Percentiles rank a stretch among this genome's conserved stretches.
These are phyloP conservation scores for Leptinotarsa defecta DNA, from an alignment of 1,140 invertebrate species.

Conservation along the genomic window DNA sequence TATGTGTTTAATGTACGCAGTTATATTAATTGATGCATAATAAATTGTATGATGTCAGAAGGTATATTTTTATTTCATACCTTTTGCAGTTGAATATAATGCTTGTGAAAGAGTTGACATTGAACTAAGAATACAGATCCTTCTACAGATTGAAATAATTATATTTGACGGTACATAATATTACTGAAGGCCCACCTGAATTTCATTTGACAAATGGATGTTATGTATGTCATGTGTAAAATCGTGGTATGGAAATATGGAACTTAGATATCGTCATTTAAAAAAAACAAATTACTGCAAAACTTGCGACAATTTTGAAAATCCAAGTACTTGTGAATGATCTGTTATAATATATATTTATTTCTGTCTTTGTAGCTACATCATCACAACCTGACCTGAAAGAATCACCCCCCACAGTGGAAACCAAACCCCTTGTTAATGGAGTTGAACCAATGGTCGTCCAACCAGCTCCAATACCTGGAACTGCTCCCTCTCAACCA, in stretches of 20 bases:
- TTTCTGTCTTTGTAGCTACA: not conserved
- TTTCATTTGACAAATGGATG: no score
- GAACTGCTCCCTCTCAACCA: constrained; percentile 47
- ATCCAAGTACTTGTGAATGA: not conserved
- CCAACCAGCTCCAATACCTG: constrained; percentile 51
- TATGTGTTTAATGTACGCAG: no score
- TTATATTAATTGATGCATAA: no score
- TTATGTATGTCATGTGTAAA: not conserved
- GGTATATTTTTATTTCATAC: no score
- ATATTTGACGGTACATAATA: no score
- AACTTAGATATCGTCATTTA: constrained; percentile 1
- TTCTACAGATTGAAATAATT: no score
- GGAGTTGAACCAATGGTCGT: constrained; percentile 32
- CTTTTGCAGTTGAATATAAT: no score
- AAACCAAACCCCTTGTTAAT: constrained; percentile 32
- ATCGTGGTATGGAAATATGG: not conserved
- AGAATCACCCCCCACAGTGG: constrained; percentile 27
- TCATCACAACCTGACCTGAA: constrained; percentile 36
- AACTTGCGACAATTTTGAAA: not conserved
- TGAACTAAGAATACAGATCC: no score
- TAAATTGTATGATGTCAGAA: no score
- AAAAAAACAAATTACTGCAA: not conserved
- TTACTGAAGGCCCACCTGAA: no score
- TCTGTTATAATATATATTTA: not conserved
- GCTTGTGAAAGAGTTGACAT: no score